A percentile compares a stretch with the other conserved stretches of the same genome.
phyloP scores from a whole-genome alignment of 2,888 invertebrate species.

The Aradus depressus region DNA sequence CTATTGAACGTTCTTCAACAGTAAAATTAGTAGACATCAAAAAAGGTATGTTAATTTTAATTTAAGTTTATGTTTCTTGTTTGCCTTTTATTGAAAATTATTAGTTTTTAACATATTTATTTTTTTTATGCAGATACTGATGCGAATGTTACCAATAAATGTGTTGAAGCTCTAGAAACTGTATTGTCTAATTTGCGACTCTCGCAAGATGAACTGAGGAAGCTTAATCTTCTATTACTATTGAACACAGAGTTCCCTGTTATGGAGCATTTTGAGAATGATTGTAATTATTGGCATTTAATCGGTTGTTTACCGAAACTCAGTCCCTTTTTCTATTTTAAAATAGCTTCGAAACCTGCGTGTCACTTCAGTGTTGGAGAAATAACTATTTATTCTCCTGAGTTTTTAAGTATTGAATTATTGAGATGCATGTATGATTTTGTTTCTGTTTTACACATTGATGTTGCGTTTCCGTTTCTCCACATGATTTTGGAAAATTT shows the following conservation, averaged over 20 bases:
- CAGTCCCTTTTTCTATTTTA: slow-evolving; percentile 23
- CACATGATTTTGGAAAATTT: slow-evolving; percentile 16
- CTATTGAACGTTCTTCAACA: slow-evolving; percentile 16
- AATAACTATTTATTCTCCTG: slow-evolving; percentile 22
- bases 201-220: slow-evolving; percentile 14
- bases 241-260: slow-evolving; percentile 25
- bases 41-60: slow-evolving; percentile 13
- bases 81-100: not conserved
- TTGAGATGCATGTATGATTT: slow-evolving; percentile 11
- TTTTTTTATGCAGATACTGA: slow-evolving; percentile 16
- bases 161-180: not conserved
- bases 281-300: slow-evolving; percentile 23
- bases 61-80: not conserved
- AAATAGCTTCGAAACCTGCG: slow-evolving; percentile 9
- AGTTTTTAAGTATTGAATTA: slow-evolving; percentile 17
- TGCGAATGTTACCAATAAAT: slow-evolving; percentile 4
- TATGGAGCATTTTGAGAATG: slow-evolving; percentile 18
- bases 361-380: slow-evolving; percentile 18
- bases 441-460: slow-evolving; percentile 16
- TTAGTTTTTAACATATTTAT: slow-evolving; percentile 1
- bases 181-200: slow-evolving; percentile 6
- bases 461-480: slow-evolving; percentile 14
- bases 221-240: slow-evolving; percentile 20
- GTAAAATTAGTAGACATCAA: slow-evolving; percentile 16
- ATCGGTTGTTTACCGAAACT: slow-evolving; percentile 19